Evolutionary conservation across 2,113 vertebrate genomes (phyloP), one percentile per base, ranked within the genome.

Genomic region (Tychaedon coryphoeus): DNA sequence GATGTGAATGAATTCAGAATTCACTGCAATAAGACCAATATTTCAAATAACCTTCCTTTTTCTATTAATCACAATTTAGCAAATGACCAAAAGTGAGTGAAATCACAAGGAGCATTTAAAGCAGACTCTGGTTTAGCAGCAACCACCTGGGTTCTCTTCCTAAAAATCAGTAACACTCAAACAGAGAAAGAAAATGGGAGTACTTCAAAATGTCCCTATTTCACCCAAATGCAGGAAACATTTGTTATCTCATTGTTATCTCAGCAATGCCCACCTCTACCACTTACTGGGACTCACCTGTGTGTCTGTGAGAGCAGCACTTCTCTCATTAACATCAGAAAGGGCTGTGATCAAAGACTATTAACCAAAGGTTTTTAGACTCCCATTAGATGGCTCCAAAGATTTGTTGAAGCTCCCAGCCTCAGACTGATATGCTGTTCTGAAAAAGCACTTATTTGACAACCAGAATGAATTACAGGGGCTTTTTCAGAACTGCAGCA

Each of bases 381-480:
- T 71, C 82, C 66, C 86, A 86, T 92, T 86, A 95, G 91, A 82
- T 79, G 82, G 91, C 88, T 96, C 86, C 75, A 91, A 74, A 93
- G 75, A 80, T 90, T 94, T 93, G 48, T 42, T 85, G 79, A 85
- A 85, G 74, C 53, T 75, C 40, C 53, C 61, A 77, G 57, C 13
- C 78, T 54, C 62, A 67, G 34, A 50, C 0, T 2, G 5, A 60
- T 3, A 2, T 23, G 56, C 17, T 69, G 3, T 2, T 65, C 61
- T 34, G 71, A 92, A 82, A 85, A 4, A 86, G 40, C 62, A 51
- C 56, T 75, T 74, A 31, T 70, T 62, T 80, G 80, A 36, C 58
- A 76, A 28, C 19, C 8, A 12, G 20, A 72, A 75, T 50, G 42
- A 86, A 75, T 69, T 10, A 36, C 15, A 56, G 78, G 5, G 42